A percentile compares a stretch with the other conserved stretches of the same genome.
Evolutionary conservation across 2,113 vertebrate species (phyloP).

Genomic region (Pampusana beccarii): DNA sequence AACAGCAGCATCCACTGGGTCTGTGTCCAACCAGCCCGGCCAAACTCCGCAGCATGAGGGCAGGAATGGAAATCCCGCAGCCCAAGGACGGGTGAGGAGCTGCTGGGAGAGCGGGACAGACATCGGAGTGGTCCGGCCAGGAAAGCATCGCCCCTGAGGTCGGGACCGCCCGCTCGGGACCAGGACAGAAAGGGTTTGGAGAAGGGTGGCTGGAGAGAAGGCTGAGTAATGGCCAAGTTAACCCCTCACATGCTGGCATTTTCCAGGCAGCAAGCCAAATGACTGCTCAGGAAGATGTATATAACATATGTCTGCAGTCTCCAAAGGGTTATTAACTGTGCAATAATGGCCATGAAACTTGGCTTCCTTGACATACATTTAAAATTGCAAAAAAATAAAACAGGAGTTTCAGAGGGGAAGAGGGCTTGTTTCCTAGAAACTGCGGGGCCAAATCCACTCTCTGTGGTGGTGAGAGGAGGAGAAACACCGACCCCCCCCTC

Average conservation of each 20-base stretch:
- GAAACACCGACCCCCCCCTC: neutral
- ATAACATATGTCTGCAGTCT: slow-evolving; percentile 65
- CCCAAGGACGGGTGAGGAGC: neutral
- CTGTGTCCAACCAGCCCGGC: neutral
- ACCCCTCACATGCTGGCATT: slow-evolving; percentile 56
- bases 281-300: slow-evolving; percentile 43
- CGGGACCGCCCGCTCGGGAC: neutral
- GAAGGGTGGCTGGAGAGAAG: neutral
- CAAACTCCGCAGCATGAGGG: neutral
- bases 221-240: slow-evolving; percentile 62
- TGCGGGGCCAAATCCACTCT: neutral
- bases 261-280: slow-evolving; percentile 37
- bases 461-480: neutral
- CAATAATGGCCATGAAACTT: slow-evolving; percentile 58
- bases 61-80: neutral
- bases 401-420: neutral
- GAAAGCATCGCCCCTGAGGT: neutral
- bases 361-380: neutral
- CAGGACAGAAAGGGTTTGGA: neutral
- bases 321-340: slow-evolving; percentile 64
- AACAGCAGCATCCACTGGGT: neutral
- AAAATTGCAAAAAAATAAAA: neutral
- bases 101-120: neutral
- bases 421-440: slow-evolving; percentile 19
- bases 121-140: rapidly evolving